Evolutionary conservation across 2,888 invertebrate species (phyloP).

Genomic region (Rutpela maculata): DNA sequence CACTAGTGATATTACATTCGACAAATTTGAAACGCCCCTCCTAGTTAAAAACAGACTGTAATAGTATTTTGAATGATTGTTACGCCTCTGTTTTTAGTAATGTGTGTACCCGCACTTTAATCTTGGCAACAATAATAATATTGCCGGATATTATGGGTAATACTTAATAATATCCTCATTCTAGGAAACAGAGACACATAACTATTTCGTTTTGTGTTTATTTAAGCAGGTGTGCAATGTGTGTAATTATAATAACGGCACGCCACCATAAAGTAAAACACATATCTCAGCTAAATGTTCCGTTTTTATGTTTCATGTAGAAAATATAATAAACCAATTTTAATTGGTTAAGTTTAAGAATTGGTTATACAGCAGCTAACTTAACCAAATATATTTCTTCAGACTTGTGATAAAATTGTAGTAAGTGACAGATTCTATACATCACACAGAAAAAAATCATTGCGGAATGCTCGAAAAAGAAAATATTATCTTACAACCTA

Average conservation of each 20-base stretch:
- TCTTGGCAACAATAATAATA: constrained; percentile 25
- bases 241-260: background rate
- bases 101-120: background rate
- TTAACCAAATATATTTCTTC: no score
- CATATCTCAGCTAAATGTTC: background rate
- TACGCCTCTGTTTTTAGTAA: constrained; percentile 2
- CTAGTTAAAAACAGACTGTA: no score
- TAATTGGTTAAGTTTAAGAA: no score
- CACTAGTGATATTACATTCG: no score
- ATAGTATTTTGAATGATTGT: background rate
- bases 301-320: background rate
- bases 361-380: no score
- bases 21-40: no score
- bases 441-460: no score
- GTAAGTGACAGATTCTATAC: no score
- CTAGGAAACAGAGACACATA: constrained; percentile 17
- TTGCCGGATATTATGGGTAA: constrained; percentile 7
- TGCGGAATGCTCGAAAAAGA: no score
- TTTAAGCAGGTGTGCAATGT: constrained; percentile 24
- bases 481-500: no score
- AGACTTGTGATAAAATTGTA: no score
- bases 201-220: constrained; percentile 5
- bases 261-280: background rate
- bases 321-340: no score
- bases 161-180: constrained; percentile 24